Base-by-base conservation (phyloP, 23 tunicate genomes). In the Trididemnum clinides region DNA sequence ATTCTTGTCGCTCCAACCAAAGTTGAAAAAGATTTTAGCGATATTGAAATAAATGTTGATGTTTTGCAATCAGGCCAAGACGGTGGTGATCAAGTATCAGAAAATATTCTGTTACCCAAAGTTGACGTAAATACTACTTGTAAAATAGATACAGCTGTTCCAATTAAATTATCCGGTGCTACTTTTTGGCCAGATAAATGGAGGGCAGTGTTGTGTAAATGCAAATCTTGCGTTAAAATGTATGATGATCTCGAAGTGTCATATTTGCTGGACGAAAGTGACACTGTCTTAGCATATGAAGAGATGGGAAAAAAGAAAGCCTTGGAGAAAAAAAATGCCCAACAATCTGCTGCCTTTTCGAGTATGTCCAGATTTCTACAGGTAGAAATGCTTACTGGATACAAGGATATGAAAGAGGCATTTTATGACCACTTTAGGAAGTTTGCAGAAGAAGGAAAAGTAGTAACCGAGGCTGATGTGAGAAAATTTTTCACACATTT, bases 161-260 rank as follows among this genome's bases (percentile, higher is more conserved):
- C 84, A 31, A 65, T 86, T 64, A 63, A 57, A 32, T 39, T 88
- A 34, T 84, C 44, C 30, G 82, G 91, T 36, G 99, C 93, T 30
- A 71, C 97, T 23, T 96, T 91, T 81, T 96, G 96, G 93, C 97
- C 93, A 1, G 69, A 39, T 0, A 38, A 38, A 21, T 96, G 96
- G 97, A 63, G 99, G 28, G 7, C 50, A 0, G 69, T 75, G 27
- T 66, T 96, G 33, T 96, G 99, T 51, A 79, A 81, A 71, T 96
- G 99, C 63, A 66, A 73, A 20, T 2, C 90, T 7, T 96, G 99
- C 44, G 19, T 39, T 36, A 50, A 62, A 28, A 63, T 23, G 3
- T 83, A 86, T 33, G 77, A 78, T 0, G 88, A 80, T n/a, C 64
- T 88, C 26, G 49, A 57, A n/a, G 89, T 92, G 10, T 33, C 64